These are phyloP conservation scores for Fringilla coelebs DNA, from an alignment of 2,797 vertebrate genomes.

Conservation along the genomic window DNA sequence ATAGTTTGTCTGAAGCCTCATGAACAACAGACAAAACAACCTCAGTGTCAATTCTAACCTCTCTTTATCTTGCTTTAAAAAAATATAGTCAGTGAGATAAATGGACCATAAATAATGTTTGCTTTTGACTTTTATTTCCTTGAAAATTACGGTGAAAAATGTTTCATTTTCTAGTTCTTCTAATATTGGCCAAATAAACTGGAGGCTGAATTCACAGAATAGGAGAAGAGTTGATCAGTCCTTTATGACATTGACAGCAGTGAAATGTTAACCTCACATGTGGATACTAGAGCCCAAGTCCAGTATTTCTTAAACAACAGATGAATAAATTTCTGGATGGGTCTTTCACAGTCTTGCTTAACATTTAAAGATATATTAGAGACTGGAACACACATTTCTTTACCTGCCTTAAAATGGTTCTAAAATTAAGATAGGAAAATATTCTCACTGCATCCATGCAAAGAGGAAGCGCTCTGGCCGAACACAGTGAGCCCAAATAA, in stretches of 20 bases:
- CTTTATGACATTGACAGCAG: neutral
- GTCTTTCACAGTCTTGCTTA: neutral
- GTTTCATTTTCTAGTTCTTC: neutral
- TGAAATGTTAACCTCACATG: neutral
- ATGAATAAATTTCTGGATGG: neutral
- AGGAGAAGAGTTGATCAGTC: neutral
- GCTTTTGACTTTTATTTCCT: neutral
- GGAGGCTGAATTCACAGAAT: neutral
- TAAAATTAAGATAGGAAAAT: neutral
- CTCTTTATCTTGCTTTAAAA: neutral
- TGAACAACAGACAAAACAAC: neutral
- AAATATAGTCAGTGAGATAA: neutral
- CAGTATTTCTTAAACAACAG: neutral
- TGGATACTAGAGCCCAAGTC: neutral
- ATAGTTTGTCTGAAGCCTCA: neutral
- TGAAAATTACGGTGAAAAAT: neutral
- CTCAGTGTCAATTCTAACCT: neutral
- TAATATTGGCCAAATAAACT: neutral
- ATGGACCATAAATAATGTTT: neutral
- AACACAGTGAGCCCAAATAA: neutral
- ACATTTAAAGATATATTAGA: neutral
- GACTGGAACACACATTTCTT: neutral
- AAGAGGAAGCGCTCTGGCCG: neutral
- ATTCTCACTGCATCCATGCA: neutral
- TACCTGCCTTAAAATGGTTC: neutral